Evolutionary conservation across 2,113 vertebrate genomes (phyloP), one percentile per base, ranked within the genome.

Genomic region (Arizona elegans): DNA sequence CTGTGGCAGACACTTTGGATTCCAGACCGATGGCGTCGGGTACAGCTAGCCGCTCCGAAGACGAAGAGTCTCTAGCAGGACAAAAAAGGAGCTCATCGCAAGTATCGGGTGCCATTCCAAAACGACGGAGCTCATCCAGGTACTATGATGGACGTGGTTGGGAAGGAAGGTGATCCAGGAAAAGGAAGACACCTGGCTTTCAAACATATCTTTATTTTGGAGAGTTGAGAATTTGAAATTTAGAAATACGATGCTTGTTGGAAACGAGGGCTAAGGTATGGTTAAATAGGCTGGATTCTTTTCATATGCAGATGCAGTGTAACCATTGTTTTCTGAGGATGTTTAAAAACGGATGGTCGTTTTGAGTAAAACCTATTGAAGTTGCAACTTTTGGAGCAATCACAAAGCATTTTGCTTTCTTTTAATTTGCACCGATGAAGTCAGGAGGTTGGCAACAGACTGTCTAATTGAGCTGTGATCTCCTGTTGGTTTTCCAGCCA

Each of bases 111-210:
- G 97, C 98, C n/a, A 97, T 99, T 93, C 99, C 99, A 85, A 99
- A 99, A 96, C 98, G 99, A 89, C 98, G 99, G 96, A 99, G 99
- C 97, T 99, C 99, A 29, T 99, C 99, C 92, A 98, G 99, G 99
- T 99, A 97, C 91, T 13, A 0, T 24, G 10, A 26, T 9, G 55
- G 13, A 2, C 17, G 33, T 24, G 47, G 24, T 53, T 94, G 8
- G 47, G 54, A 55, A 55, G 56, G 21, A 8, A 62, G 26, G 52
- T 59, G 26, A 24, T 21, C 11, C 33, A 43, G 54, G 81, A 8
- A 55, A 85, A 91, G n/a, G 52, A 55, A 52, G 52, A 33, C n/a
- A 81, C n/a, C 29, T 55, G 8, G 13, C 53, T 10, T 59, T 38
- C 58, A 38, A 89, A 33, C 24, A 17, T 29, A 11, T 3, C 33